A percentile compares a stretch with the other conserved stretches of the same genome.
These are phyloP conservation scores for Lordiphosa fenestrarum DNA, from an alignment of 2,888 invertebrate genomes.

Conservation along the genomic window DNA sequence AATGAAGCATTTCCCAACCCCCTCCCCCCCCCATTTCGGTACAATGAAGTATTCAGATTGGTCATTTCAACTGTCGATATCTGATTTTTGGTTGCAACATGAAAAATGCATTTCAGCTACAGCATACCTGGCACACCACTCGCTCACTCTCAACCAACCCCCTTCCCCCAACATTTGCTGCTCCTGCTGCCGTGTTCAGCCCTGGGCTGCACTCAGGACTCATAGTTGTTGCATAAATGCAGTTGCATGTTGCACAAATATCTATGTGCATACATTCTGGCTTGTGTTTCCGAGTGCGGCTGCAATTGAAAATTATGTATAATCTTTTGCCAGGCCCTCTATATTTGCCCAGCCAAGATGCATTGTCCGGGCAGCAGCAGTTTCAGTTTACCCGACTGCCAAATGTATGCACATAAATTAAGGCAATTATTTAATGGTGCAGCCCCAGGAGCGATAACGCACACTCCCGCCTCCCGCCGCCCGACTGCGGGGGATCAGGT, in stretches of 20 bases:
- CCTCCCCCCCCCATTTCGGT: no score
- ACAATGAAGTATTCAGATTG: not conserved
- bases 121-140: slow-evolving; percentile 11
- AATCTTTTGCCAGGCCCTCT: slow-evolving; percentile 58
- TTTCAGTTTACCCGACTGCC: slow-evolving; percentile 38
- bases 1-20: no score
- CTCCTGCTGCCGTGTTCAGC: slow-evolving; percentile 30
- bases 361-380: slow-evolving; percentile 38
- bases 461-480: slow-evolving; percentile 14
- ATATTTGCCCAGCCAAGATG: slow-evolving; percentile 61
- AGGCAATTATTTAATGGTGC: slow-evolving; percentile 67
- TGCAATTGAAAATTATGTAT: slow-evolving; percentile 62
- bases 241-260: slow-evolving; percentile 53
- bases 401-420: slow-evolving; percentile 70
- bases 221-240: slow-evolving; percentile 57
- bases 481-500: not conserved
- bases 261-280: slow-evolving; percentile 12
- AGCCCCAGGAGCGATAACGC: slow-evolving; percentile 52
- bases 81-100: slow-evolving; percentile 29
- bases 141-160: slow-evolving; percentile 1
- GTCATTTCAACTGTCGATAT: slow-evolving; percentile 1
- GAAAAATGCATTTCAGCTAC: slow-evolving; percentile 57
- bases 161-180: slow-evolving; percentile 6
- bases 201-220: slow-evolving; percentile 36
- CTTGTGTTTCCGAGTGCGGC: slow-evolving; percentile 34